Percentiles rank a stretch among this genome's conserved stretches.
Evolutionary conservation across 2,888 invertebrate species (phyloP).

Genomic region (Notocelia uddmanniana): DNA sequence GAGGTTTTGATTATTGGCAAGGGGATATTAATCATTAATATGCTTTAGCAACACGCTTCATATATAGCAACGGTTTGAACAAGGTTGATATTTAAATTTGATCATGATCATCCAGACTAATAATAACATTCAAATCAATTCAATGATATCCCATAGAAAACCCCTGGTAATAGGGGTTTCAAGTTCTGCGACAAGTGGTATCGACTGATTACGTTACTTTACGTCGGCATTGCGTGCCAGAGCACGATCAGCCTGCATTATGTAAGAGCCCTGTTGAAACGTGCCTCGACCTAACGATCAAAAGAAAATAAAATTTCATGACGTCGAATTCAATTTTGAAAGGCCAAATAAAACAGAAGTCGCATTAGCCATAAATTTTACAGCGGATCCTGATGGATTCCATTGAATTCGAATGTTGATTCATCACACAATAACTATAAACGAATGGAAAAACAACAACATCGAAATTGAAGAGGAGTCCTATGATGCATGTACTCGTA

Average conservation of each 20-base stretch:
- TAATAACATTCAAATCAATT: background rate
- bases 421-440: background rate
- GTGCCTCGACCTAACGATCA: conserved; percentile 32
- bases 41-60: conserved; percentile 5
- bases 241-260: conserved; percentile 52
- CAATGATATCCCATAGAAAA: background rate
- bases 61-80: background rate
- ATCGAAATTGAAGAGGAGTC: background rate
- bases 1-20: conserved; percentile 27
- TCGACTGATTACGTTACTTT: conserved; percentile 54
- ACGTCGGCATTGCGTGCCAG: conserved; percentile 62
- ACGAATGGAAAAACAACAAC: background rate
- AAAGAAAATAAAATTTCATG: conserved; percentile 42
- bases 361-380: conserved; percentile 28
- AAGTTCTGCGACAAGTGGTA: conserved; percentile 48
- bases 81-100: background rate
- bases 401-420: conserved; percentile 1
- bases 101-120: background rate
- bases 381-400: conserved; percentile 23
- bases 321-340: conserved; percentile 40
- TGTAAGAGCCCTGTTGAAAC: conserved; percentile 35
- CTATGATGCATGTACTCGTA: background rate
- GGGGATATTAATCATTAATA: background rate
- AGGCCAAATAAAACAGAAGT: conserved; percentile 39
- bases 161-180: background rate